These are phyloP conservation scores for Coleophora flavipennella DNA, from an alignment of 2,888 invertebrate species.

Conservation along the genomic window DNA sequence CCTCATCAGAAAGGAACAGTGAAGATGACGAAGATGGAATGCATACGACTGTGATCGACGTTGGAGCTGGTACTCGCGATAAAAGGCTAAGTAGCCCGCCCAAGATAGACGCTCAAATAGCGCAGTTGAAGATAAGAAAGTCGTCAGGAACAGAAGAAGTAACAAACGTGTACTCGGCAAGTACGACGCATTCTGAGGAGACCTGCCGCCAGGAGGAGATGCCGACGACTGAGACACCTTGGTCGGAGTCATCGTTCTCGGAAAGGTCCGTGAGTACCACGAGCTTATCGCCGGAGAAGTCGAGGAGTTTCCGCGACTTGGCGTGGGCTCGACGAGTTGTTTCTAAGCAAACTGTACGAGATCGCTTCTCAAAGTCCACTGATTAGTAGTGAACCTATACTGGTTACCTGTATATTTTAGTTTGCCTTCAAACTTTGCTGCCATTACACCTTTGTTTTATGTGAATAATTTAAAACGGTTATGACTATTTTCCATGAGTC, in stretches of 20 bases:
- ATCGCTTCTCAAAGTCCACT: background rate
- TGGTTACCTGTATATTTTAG: too few species aligned
- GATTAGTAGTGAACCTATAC: too few species aligned
- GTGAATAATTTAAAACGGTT: too few species aligned
- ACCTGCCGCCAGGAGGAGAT: slow-evolving; percentile 24
- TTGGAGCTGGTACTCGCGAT: slow-evolving; percentile 5
- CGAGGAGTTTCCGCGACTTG: slow-evolving; percentile 36
- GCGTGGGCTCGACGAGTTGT: slow-evolving; percentile 47
- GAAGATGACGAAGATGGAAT: slow-evolving; percentile 19
- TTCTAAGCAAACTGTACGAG: slow-evolving; percentile 23
- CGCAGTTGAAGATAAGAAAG: slow-evolving; percentile 39
- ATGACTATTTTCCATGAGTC: too few species aligned
- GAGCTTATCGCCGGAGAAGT: slow-evolving; percentile 32
- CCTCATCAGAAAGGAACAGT: slow-evolving; percentile 11
- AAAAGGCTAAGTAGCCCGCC: slow-evolving; percentile 39
- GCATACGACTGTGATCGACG: slow-evolving; percentile 11
- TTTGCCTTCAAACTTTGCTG: too few species aligned
- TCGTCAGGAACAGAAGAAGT: slow-evolving; percentile 9
- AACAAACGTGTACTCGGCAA: slow-evolving; percentile 25
- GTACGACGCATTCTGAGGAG: slow-evolving; percentile 34
- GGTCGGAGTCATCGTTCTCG: slow-evolving; percentile 28
- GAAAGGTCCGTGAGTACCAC: slow-evolving; percentile 30
- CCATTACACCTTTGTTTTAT: too few species aligned
- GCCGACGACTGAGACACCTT: slow-evolving; percentile 36
- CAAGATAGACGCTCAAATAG: slow-evolving; percentile 44